Evolutionary conservation across 2,113 vertebrate genomes (phyloP), one percentile per base, ranked within the genome.

Genomic region (Melanocharis versteri): DNA sequence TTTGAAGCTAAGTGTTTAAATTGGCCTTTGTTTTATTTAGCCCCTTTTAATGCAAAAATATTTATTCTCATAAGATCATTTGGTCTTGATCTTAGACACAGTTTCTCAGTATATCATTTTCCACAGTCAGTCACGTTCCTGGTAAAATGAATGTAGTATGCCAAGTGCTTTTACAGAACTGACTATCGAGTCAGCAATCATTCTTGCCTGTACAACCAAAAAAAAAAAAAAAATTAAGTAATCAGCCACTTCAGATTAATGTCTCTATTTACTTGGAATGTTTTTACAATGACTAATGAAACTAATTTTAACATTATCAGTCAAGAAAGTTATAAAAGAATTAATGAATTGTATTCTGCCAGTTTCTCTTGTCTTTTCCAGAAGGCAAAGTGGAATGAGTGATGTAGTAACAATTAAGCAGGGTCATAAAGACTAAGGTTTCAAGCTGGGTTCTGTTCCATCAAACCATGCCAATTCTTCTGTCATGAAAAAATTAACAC

Each of bases 291-390:
- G 76, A 95, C 93, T 95, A 90, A 89, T 83, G 54, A 97, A 96
- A 92, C 35, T 72, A 94, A 94, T 95, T 96, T 97, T 92, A 97
- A 94, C 78, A 93, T 87, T 96, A 95, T 96, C 83, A 91, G 62
- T 48, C 87, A 80, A 66, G 89, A 90, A 94, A 96, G 78, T 88
- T 94, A 90, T 77, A 83, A 66, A 66, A 90, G 21, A 94, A 93
- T 88, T 93, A 90, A 93, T 88, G 26, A 95, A 83, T 48, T 90
- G 15, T 44, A 65, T 80, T 61, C 75, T 85, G 86, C 56, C 60
- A 83, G 40, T 72, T 95, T 91, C 68, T 91, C 93, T 92, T 83
- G 64, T 51, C 81, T 91, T 94, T 96, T 96, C 90, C 79, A 94
- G 81, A 85, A 86, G 69, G 33, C 88, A 91, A 27, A 95, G 54